phyloP scores from a whole-genome alignment of 37 sponge, comb jelly and placozoan genomes.

The Eunapius fragilis region DNA sequence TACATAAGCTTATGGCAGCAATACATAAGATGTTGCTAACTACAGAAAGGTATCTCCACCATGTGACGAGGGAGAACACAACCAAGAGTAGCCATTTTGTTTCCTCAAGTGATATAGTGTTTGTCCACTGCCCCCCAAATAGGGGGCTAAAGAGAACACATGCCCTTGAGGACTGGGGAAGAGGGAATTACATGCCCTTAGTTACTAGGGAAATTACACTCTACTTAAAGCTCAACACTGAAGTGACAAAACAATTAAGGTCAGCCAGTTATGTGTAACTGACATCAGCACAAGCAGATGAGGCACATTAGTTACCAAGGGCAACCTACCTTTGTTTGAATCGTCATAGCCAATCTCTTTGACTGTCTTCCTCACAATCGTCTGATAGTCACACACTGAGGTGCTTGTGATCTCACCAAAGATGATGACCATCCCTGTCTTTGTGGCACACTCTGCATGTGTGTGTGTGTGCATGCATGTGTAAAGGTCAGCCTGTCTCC shows the following conservation, averaged over 20 bases:
- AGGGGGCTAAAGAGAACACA: background rate
- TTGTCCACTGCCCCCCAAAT: background rate
- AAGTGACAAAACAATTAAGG: no score
- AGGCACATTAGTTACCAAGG: no score
- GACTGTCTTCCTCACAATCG: constrained; percentile 73
- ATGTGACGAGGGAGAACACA: background rate
- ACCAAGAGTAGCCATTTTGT: background rate
- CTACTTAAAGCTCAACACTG: no score
- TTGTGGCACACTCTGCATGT: constrained; percentile 46
- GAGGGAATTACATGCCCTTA: no score
- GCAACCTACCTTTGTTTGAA: constrained; percentile 66
- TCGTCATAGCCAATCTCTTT: constrained; percentile 82
- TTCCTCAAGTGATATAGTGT: background rate
- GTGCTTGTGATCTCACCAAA: constrained; percentile 91
- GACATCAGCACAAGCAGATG: no score
- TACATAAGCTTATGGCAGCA: no score
- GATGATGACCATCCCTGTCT: constrained; percentile 87
- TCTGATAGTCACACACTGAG: constrained; percentile 74
- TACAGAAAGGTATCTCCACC: background rate
- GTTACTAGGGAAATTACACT: no score
- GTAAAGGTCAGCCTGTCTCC: background rate
- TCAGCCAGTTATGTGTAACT: no score
- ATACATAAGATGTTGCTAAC: background rate
- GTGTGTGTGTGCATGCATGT: constrained; percentile 5
- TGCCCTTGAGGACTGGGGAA: background rate